These are phyloP conservation scores for Penaeus indicus DNA, from an alignment of 1,140 invertebrate genomes.

Conservation along the genomic window DNA sequence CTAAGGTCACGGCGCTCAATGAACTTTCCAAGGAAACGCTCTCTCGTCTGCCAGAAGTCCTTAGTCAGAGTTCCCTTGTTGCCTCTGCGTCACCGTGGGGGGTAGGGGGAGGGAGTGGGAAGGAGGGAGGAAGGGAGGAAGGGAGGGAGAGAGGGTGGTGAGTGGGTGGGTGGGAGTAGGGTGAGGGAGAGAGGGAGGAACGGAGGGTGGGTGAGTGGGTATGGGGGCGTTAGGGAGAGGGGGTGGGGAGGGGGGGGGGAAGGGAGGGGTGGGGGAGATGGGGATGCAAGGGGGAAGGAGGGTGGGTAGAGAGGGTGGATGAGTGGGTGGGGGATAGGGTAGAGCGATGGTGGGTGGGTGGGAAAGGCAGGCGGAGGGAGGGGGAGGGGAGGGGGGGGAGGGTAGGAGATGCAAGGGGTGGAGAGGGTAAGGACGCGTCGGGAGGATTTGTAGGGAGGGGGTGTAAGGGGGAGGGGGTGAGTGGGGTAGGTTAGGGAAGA, in stretches of 20 bases:
- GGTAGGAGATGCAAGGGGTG: too few species aligned
- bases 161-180: too few species aligned
- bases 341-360: too few species aligned
- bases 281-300: not conserved
- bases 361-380: not conserved
- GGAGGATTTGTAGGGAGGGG: too few species aligned
- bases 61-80: not conserved
- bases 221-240: not conserved
- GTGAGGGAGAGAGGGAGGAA: not conserved
- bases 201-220: too few species aligned
- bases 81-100: not conserved
- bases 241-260: not conserved
- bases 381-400: not conserved
- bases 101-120: not conserved
- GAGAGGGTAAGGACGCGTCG: too few species aligned
- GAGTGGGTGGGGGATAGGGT: not conserved
- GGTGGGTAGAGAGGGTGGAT: not conserved
- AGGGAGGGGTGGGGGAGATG: not conserved
- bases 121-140: not conserved
- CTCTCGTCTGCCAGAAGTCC: too few species aligned
- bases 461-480: too few species aligned
- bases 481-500: too few species aligned
- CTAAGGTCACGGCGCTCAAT: too few species aligned
- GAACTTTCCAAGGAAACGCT: too few species aligned
- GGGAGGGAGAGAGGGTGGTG: not conserved